Evolutionary conservation across 2,113 vertebrate species (phyloP), one percentile per base, ranked within the genome.

Genomic region (Pteronura brasiliensis): DNA sequence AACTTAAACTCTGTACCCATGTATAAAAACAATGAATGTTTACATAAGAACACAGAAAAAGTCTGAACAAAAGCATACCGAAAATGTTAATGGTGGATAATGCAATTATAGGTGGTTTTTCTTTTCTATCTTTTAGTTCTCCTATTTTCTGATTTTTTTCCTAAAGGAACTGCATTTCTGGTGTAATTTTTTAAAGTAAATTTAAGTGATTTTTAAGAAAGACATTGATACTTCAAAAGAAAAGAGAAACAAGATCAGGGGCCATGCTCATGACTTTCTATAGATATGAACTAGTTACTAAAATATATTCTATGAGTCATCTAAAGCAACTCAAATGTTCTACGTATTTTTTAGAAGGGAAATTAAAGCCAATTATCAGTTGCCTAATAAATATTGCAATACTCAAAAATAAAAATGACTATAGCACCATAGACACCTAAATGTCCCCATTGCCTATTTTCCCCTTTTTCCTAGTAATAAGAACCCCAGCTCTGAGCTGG

Each of bases 391-490:
- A 89, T 61, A 96, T 7, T 85, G 39, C 29, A 88, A 57, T 6
- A 88, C 36, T 61, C 80, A 15, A 93, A 97, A 96, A 86, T 82
- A 92, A 89, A 96, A 97, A 94, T 79, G 10, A 79, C n/a, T 61
- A 76, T 23, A 93, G 8, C 0, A 84, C 17, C 39, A 90, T 1
- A 89, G 31, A 94, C 67, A 63, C 81, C 23, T 39, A 52, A 89
- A 39, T 92, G 9, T 21, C 9, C 31, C 9, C 21, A 47, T 1
- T 88, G 14, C n/a, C 63, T 10, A 90, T 49, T 69, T 92, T 87
- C 10, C n/a, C 65, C 10, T 39, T 63, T 63, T 83, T 90, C 49
- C 36, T 77, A 72, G 31, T 71, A 90, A 79, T 57, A 90, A 91
- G 61, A 95, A 82, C 21, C 27, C n/a, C n/a, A 61, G 44, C 67